Evolutionary conservation across 2,888 invertebrate species (phyloP).

Genomic region (Myathropa florea): DNA sequence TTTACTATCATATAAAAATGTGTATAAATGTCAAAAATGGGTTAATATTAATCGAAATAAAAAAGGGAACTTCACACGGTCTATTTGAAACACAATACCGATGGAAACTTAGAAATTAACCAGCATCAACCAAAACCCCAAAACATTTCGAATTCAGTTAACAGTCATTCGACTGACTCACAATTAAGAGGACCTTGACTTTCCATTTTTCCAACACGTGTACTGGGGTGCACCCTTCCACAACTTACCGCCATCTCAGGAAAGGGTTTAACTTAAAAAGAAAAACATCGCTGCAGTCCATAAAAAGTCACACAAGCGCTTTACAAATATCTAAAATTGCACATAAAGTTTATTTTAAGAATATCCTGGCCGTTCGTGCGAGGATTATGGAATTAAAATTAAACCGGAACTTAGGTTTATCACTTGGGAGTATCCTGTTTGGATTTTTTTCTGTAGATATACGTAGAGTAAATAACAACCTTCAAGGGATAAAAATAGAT

Average conservation of each 20-base stretch:
- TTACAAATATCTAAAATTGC: not conserved
- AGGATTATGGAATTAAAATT: not conserved
- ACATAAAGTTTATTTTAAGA: not conserved
- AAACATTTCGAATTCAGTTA: too few relatives aligned
- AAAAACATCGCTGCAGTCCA: constrained; percentile 38
- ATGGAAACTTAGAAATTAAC: too few relatives aligned
- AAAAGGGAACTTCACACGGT: too few relatives aligned
- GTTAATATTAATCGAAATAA: too few relatives aligned
- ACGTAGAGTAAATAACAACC: not conserved
- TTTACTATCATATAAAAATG: too few relatives aligned
- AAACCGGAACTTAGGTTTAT: not conserved
- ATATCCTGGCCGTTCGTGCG: not conserved
- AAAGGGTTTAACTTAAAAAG: not conserved
- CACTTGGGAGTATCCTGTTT: not conserved
- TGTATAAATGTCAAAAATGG: too few relatives aligned
- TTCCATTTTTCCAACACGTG: constrained; percentile 10
- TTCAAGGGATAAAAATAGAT: not conserved
- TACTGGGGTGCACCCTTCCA: not conserved
- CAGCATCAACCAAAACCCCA: too few relatives aligned
- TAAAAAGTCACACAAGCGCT: constrained; percentile 12
- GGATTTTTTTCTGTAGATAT: too few relatives aligned
- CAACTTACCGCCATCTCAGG: not conserved
- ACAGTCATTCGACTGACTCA: too few relatives aligned
- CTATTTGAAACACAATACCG: too few relatives aligned
- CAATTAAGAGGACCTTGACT: not conserved